A percentile compares a stretch with the other conserved stretches of the same genome.
Evolutionary conservation across 2,797 vertebrate genomes (phyloP).

Genomic region (Dallia pectoralis): DNA sequence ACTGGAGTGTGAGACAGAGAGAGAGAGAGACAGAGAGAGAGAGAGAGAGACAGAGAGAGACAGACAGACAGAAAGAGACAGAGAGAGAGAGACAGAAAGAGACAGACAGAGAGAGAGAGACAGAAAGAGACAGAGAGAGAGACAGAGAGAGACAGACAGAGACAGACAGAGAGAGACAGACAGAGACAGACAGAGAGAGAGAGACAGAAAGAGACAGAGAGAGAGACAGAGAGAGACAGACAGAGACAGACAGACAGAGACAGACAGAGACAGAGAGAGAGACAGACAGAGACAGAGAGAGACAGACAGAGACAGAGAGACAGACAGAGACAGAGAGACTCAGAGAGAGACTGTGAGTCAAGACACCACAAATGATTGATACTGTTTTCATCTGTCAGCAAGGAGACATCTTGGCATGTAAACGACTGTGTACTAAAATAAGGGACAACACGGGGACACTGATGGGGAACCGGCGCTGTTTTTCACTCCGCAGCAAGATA

Average conservation of each 20-base stretch:
- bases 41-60: neutral
- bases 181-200: no score
- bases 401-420: slow-evolving; percentile 63
- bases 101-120: neutral
- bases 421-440: slow-evolving; percentile 31
- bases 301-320: slow-evolving; percentile 65
- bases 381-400: slow-evolving; percentile 52
- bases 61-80: rapidly evolving
- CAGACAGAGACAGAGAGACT: slow-evolving; percentile 39
- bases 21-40: neutral
- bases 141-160: no score
- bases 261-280: no score
- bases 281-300: no score
- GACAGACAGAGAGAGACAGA: no score
- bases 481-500: slow-evolving; percentile 27
- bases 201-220: no score
- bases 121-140: slow-evolving; percentile 64
- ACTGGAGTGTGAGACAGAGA: neutral
- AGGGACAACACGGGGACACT: neutral
- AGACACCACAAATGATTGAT: slow-evolving; percentile 61
- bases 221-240: no score
- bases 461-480: neutral
- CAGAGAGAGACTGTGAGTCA: no score
- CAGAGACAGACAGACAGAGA: rapidly evolving
- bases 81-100: no score